These are phyloP conservation scores for Telmatochromis sp. DNA, from an alignment of 2,113 vertebrate species.

Conservation along the genomic window DNA sequence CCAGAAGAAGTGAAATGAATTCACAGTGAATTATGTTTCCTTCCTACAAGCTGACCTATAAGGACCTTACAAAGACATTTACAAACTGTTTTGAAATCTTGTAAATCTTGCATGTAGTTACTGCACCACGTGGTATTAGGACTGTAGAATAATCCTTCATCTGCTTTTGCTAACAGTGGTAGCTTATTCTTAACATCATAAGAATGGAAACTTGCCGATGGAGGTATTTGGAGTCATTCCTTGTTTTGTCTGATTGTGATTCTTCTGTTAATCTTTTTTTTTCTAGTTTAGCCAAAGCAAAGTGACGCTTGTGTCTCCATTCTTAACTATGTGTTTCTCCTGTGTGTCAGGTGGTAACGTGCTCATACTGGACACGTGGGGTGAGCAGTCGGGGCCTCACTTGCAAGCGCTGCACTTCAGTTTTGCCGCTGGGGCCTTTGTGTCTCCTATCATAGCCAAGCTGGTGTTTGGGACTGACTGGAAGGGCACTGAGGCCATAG, in stretches of 20 bases:
- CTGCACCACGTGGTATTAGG: background rate
- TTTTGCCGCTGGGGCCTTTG: conserved; percentile 84
- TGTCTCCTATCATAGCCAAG: conserved; percentile 85
- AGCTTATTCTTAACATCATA: background rate
- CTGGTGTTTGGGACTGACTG: conserved; percentile 65
- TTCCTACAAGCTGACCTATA: background rate
- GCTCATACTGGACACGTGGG: conserved; percentile 82
- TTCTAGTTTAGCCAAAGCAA: background rate
- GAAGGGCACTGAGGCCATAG: background rate
- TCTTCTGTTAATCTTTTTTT: background rate
- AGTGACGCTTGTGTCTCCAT: background rate
- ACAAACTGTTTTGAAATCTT: background rate
- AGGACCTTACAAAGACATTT: background rate
- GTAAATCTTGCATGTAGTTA: background rate
- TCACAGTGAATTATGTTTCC: background rate
- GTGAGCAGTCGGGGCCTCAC: conserved; percentile 77
- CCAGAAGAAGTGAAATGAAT: background rate
- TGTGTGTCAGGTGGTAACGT: conserved; percentile 82
- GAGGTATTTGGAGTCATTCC: background rate
- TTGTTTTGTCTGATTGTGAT: background rate
- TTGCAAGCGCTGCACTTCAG: conserved; percentile 95
- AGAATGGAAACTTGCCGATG: background rate
- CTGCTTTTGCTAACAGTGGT: background rate
- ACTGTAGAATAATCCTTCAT: background rate
- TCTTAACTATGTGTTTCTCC: background rate